Evolutionary conservation across 2,888 invertebrate genomes (phyloP).

Genomic region (Perdita meconis): DNA sequence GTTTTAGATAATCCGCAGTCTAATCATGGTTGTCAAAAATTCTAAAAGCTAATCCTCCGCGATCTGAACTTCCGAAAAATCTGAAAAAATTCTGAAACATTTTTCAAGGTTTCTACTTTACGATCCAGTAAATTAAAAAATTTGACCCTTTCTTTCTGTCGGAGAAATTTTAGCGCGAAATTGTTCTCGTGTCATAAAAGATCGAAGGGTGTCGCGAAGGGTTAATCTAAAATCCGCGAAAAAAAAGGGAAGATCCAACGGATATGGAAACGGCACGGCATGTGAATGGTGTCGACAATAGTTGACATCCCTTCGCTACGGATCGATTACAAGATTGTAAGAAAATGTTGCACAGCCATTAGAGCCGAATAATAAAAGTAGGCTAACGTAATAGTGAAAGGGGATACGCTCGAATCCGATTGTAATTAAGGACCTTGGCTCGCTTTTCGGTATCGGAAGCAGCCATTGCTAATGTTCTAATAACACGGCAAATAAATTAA

Average conservation of each 20-base stretch:
- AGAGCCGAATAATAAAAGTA: constrained; percentile 62
- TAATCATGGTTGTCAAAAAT: neutral
- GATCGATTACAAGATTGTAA: constrained; percentile 45
- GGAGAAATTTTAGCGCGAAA: too few relatives aligned
- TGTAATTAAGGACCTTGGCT: constrained; percentile 76
- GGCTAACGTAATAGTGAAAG: constrained; percentile 70
- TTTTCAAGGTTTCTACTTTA: too few relatives aligned
- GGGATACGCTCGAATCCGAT: constrained; percentile 70
- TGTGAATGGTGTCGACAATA: constrained; percentile 44
- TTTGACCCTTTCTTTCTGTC: too few relatives aligned
- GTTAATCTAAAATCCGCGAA: too few relatives aligned
- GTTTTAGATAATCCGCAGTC: too few relatives aligned
- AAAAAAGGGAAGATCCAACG: neutral
- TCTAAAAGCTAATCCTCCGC: too few relatives aligned
- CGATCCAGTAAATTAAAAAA: too few relatives aligned
- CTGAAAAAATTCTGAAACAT: too few relatives aligned
- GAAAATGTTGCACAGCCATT: constrained; percentile 30
- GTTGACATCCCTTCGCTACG: constrained; percentile 35
- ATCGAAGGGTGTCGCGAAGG: too few relatives aligned
- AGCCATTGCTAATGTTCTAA: constrained; percentile 74
- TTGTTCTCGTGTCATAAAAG: too few relatives aligned
- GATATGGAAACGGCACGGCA: neutral
- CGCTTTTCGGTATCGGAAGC: constrained; percentile 62
- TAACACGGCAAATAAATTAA: constrained; percentile 80
- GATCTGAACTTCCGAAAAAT: too few relatives aligned